phyloP scores from a whole-genome alignment of 2,113 vertebrate genomes.

The Geococcyx californianus region DNA sequence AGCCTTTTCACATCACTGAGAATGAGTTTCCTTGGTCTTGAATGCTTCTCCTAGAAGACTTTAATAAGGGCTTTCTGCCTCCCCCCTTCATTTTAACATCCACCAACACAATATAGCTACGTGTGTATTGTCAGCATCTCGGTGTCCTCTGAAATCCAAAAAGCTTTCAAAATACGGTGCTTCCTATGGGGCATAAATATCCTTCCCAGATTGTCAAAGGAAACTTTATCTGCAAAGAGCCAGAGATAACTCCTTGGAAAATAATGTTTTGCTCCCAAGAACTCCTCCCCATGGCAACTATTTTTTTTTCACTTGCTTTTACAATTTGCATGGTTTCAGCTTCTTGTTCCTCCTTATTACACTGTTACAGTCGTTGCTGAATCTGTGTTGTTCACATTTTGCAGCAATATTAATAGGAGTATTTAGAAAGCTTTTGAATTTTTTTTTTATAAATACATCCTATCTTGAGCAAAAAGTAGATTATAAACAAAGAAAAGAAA shows the following conservation, averaged over 20 bases:
- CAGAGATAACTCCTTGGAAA: background rate
- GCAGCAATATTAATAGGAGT: background rate
- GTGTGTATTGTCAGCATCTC: background rate
- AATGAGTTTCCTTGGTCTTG: background rate
- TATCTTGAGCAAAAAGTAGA: background rate
- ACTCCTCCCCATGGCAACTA: background rate
- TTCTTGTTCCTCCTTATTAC: background rate
- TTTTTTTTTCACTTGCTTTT: background rate
- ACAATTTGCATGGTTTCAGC: background rate
- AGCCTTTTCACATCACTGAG: background rate
- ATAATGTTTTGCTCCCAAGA: background rate
- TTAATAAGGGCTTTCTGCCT: background rate
- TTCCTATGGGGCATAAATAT: background rate
- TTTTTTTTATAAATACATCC: background rate
- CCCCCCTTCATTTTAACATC: background rate
- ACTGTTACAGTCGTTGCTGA: background rate
- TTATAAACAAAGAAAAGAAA: background rate
- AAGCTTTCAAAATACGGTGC: background rate
- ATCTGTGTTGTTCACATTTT: background rate
- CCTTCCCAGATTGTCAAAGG: background rate
- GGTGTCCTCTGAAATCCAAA: background rate
- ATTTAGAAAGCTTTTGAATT: background rate
- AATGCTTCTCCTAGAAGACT: background rate
- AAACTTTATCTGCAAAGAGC: slow-evolving; percentile 6
- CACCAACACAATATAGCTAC: background rate